phyloP scores from a whole-genome alignment of 2,888 invertebrate genomes.

The Stenichneumon culpator region DNA sequence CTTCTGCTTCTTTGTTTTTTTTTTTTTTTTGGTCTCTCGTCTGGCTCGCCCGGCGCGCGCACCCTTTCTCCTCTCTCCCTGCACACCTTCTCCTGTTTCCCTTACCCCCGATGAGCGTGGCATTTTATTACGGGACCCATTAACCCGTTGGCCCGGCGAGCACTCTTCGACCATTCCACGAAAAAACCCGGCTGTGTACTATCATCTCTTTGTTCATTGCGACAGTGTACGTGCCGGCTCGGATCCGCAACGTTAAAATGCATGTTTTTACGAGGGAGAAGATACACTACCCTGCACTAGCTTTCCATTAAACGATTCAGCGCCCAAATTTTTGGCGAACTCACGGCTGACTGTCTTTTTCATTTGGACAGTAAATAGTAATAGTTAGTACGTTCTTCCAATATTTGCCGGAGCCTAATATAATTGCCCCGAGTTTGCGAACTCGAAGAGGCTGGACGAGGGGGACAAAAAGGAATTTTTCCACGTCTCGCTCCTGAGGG shows the following conservation, averaged over 20 bases:
- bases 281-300: constrained; percentile 24
- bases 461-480: constrained; percentile 26
- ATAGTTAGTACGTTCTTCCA: not conserved
- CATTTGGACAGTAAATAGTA: not conserved
- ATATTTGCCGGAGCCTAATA: constrained; percentile 15
- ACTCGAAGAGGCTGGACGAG: not conserved
- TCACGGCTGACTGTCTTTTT: not conserved
- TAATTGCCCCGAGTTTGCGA: constrained; percentile 19
- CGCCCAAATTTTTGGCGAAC: not conserved
- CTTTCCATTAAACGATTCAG: not conserved
- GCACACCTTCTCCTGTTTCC: constrained; percentile 33
- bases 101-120: constrained; percentile 14
- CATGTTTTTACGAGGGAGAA: constrained; percentile 59
- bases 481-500: constrained; percentile 22
- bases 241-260: constrained; percentile 48
- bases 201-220: constrained; percentile 33
- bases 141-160: constrained; percentile 40
- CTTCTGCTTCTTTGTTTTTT: not conserved
- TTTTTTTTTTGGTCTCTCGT: constrained; percentile 2
- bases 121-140: constrained; percentile 66
- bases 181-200: constrained; percentile 24
- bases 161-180: constrained; percentile 6
- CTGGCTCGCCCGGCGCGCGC: constrained; percentile 6
- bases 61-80: not conserved
- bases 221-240: constrained; percentile 28